These are phyloP conservation scores for Monopterus albus DNA, from an alignment of 2,113 vertebrate genomes.

Conservation along the genomic window DNA sequence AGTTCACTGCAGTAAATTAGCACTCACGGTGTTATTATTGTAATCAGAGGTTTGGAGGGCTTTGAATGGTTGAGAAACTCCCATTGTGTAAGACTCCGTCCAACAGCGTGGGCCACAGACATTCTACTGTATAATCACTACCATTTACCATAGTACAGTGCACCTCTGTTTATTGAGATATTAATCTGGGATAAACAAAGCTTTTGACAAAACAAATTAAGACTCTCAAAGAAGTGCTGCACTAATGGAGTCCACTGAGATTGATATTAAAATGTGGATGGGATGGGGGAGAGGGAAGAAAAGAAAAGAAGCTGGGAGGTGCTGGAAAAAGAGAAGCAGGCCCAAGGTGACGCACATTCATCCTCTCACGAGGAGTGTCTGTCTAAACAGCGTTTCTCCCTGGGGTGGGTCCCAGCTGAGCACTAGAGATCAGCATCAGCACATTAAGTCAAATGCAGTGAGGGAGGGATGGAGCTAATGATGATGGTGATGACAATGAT, in stretches of 20 bases:
- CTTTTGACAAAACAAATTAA: slow-evolving; percentile 84
- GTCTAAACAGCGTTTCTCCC: slow-evolving; percentile 69
- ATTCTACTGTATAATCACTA: slow-evolving; percentile 81
- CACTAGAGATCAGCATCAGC: slow-evolving; percentile 65
- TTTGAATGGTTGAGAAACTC: slow-evolving; percentile 71
- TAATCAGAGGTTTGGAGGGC: slow-evolving; percentile 80
- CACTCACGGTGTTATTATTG: slow-evolving; percentile 78
- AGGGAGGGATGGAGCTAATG: slow-evolving; percentile 65
- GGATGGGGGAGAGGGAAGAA: slow-evolving; percentile 30
- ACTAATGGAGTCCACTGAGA: slow-evolving; percentile 78
- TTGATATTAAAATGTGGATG: slow-evolving; percentile 78
- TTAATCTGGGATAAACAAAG: slow-evolving; percentile 84
- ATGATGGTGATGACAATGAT: slow-evolving; percentile 61
- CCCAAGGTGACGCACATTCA: slow-evolving; percentile 72
- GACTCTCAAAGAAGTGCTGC: slow-evolving; percentile 69
- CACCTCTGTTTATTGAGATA: slow-evolving; percentile 81
- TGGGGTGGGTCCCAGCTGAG: slow-evolving; percentile 57
- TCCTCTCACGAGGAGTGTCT: slow-evolving; percentile 59
- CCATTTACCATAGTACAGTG: slow-evolving; percentile 77
- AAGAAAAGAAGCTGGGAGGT: slow-evolving; percentile 25
- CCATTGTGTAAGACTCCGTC: slow-evolving; percentile 65
- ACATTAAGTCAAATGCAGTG: slow-evolving; percentile 73
- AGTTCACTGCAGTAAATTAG: slow-evolving; percentile 73
- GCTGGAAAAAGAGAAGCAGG: slow-evolving; percentile 45
- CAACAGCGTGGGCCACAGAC: slow-evolving; percentile 62